Evolutionary conservation across 2,113 vertebrate species (phyloP), one percentile per base, ranked within the genome.

Genomic region (Isichthys henryi): DNA sequence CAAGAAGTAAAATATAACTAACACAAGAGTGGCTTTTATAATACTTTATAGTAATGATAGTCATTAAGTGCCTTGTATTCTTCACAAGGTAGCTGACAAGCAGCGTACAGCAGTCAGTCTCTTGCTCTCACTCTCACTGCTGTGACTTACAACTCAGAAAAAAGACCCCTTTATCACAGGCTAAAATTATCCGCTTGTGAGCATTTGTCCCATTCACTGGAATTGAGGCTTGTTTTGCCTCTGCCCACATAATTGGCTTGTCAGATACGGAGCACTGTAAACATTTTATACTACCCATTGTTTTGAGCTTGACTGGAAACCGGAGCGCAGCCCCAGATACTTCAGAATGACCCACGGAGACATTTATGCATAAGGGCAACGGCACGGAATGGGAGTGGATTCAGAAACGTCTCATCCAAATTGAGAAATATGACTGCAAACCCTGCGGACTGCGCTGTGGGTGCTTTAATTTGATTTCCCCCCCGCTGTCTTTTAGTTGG

Each of bases 241-340:
- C 48, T 82, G n/a, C 35, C 11, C 48, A 82, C 23, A 19, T 27
- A 48, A 49, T 49, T 77, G 80, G 74, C 74, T 53, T 83, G 49
- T 89, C 70, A 82, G 45, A 39, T 52, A 39, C 6, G 46, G 70
- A 31, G 48, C 66, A 23, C 74, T 15, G 49, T 85, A 84, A 45
- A 66, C 39, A 31, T 45, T 23, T 46, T 89, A 62, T 85, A 43
- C 35, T 85, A 43, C 35, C 35, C 0, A 3, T 17, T 53, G 66
- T 53, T 52, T 50, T 52, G 35, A 15, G 11, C 21, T 13, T 7
- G 43, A 23, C 8, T 46, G 19, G 88, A 70, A 15, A 49, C 15
- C 58, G 90, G 90, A 88, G 89, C 53, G 90, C 90, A 49, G 88
- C 89, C 89, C 92, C 89, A 90, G 91, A 91, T 87, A 82, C 90